phyloP scores from a whole-genome alignment of 2,113 vertebrate species.

The Phodopus roborovskii region DNA sequence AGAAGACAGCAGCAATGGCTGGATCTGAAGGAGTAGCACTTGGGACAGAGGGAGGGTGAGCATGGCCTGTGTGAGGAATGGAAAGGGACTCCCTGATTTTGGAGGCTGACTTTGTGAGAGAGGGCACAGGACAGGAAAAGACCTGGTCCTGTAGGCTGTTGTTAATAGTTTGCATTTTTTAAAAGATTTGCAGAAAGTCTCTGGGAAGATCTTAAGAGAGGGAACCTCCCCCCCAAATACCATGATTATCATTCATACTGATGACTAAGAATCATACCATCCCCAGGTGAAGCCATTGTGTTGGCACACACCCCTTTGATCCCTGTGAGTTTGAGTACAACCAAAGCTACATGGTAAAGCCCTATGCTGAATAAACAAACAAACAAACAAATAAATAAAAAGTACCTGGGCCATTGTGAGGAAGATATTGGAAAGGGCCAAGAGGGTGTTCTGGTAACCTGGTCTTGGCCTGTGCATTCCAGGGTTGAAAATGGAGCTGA shows the following conservation, averaged over 20 bases:
- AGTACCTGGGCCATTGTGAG: background rate
- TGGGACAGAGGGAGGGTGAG: background rate
- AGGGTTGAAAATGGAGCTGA: background rate
- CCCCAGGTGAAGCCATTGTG: background rate
- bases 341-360: background rate
- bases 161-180: slow-evolving; percentile 27
- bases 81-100: background rate
- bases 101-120: background rate
- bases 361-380: background rate
- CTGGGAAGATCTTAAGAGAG: background rate
- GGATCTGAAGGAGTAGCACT: background rate
- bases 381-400: background rate
- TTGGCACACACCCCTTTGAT: background rate
- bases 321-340: background rate
- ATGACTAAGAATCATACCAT: background rate
- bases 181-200: background rate
- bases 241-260: background rate
- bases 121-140: background rate
- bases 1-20: background rate
- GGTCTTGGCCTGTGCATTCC: background rate
- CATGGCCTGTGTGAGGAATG: background rate
- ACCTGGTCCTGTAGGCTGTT: background rate
- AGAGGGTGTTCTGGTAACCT: background rate
- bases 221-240: background rate
- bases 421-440: background rate